Percentiles rank a stretch among this genome's conserved stretches.
phyloP scores from a whole-genome alignment of 2,888 invertebrate species.

The Nasonia oneida region DNA sequence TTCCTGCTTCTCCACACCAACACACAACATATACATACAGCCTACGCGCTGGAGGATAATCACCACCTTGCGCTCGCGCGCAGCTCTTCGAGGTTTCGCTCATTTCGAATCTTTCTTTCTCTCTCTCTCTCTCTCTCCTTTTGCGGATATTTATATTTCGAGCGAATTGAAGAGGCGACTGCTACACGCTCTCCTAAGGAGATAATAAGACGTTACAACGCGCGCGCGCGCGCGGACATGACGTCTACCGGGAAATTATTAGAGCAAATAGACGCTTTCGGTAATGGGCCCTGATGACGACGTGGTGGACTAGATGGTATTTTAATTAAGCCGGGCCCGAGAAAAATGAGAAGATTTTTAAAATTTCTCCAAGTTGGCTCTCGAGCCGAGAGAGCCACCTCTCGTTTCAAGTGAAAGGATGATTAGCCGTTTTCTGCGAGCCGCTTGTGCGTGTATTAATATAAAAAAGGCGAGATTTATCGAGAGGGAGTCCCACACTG shows the following conservation, averaged over 20 bases:
- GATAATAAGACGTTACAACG: conserved; percentile 16
- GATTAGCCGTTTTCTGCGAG: conserved; percentile 19
- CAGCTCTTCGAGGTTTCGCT: conserved; percentile 11
- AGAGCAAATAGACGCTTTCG: neutral
- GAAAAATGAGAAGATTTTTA: neutral
- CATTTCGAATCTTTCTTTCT: neutral
- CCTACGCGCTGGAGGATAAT: conserved; percentile 51
- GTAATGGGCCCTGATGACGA: neutral
- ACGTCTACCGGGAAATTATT: neutral
- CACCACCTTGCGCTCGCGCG: conserved; percentile 41
- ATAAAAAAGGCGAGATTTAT: neutral
- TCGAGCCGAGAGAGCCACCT: neutral
- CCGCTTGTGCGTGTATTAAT: neutral
- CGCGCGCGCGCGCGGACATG: neutral
- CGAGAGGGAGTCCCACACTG: neutral
- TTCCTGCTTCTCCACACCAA: neutral
- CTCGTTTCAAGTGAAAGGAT: conserved; percentile 24
- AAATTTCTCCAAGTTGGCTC: neutral
- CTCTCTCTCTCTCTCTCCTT: neutral
- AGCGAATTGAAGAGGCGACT: neutral
- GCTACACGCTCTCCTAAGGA: neutral
- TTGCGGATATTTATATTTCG: conserved; percentile 16
- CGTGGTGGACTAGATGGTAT: conserved; percentile 14
- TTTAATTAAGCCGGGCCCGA: neutral
- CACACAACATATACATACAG: neutral